A percentile compares a stretch with the other conserved stretches of the same genome.
These are phyloP conservation scores for Melieria picta DNA, from an alignment of 2,888 invertebrate species.

Conservation along the genomic window DNA sequence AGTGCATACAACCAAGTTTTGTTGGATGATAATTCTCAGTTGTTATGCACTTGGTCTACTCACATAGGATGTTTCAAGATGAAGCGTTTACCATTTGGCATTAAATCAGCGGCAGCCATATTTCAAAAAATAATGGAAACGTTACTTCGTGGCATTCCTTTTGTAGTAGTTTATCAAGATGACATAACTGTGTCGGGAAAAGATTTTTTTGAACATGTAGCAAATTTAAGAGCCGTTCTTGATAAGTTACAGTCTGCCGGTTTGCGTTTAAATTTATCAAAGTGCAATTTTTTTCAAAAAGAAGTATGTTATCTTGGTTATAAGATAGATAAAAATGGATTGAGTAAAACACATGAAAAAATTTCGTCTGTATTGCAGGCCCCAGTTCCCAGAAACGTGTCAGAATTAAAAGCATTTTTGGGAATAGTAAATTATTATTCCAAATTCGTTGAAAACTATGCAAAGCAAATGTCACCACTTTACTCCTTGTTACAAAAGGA, in stretches of 20 bases:
- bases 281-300: conserved; percentile 31
- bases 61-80: conserved; percentile 25
- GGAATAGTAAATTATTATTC: conserved; percentile 35
- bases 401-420: conserved; percentile 37
- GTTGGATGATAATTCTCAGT: conserved; percentile 25
- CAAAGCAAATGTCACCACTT: too few relatives aligned
- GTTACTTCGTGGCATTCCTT: conserved; percentile 13
- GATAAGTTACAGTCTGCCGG: conserved; percentile 42
- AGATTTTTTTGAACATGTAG: conserved; percentile 26
- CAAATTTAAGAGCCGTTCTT: conserved; percentile 30
- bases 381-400: conserved; percentile 37
- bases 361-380: conserved; percentile 10
- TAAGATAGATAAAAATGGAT: conserved; percentile 47
- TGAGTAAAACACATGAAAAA: conserved; percentile 19
- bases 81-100: conserved; percentile 23
- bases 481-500: too few relatives aligned
- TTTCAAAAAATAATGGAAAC: conserved; percentile 26
- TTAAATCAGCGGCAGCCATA: conserved; percentile 24
- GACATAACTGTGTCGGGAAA: conserved; percentile 14
- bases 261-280: conserved; percentile 46
- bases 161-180: conserved; percentile 20
- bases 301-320: conserved; percentile 46
- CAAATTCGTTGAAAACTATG: too few relatives aligned
- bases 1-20: conserved; percentile 29
- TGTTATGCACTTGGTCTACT: conserved; percentile 11